These are phyloP conservation scores for Sialia sialis DNA, from an alignment of 2,113 vertebrate species.

Conservation along the genomic window DNA sequence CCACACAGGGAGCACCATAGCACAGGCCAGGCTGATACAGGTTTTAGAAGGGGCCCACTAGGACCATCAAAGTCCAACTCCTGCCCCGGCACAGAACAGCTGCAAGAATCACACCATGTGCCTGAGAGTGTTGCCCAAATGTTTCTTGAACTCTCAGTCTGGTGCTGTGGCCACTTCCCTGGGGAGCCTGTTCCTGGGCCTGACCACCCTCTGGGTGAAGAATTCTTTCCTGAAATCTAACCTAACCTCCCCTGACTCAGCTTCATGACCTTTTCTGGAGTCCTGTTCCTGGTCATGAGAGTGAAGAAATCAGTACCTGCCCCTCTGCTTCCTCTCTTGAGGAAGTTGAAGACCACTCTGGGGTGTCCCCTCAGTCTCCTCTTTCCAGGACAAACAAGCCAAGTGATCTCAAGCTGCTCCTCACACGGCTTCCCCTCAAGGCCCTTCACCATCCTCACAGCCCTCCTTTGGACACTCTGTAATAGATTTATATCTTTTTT, in stretches of 20 bases:
- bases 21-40: neutral
- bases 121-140: neutral
- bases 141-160: neutral
- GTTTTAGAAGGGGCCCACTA: neutral
- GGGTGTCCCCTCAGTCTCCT: neutral
- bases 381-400: neutral
- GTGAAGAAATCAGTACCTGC: neutral
- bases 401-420: neutral
- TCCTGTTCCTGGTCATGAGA: neutral
- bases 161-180: neutral
- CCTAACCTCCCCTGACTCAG: neutral
- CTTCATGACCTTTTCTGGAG: neutral
- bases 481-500: neutral
- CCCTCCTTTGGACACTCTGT: neutral
- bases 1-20: neutral
- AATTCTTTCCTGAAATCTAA: neutral
- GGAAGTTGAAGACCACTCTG: neutral
- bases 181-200: neutral
- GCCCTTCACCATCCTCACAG: neutral
- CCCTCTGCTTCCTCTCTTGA: neutral
- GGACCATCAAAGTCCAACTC: neutral
- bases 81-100: neutral
- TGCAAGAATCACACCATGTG: rapidly evolving
- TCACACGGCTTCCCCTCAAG: neutral
- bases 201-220: neutral